phyloP scores from a whole-genome alignment of 2,113 vertebrate genomes.

The Tetraodon nigroviridis region DNA sequence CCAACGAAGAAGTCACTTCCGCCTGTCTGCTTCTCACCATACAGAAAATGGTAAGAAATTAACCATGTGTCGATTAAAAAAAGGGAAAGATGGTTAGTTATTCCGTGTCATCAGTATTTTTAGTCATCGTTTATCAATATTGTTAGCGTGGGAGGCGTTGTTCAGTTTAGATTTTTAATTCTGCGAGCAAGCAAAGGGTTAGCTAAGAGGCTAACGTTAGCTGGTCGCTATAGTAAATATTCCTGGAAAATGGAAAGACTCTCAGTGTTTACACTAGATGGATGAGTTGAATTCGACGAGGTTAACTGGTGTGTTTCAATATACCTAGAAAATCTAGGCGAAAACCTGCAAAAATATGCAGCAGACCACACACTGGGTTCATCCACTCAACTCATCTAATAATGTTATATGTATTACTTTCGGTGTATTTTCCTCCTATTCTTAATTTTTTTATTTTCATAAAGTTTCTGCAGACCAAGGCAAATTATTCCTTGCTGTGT shows the following conservation, averaged over 20 bases:
- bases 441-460: too few species aligned
- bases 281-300: not conserved
- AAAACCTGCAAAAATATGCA: not conserved
- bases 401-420: too few species aligned
- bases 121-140: not conserved
- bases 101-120: not conserved
- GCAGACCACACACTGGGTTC: not conserved
- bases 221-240: constrained; percentile 4
- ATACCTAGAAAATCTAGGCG: not conserved
- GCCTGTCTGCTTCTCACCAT: constrained; percentile 50
- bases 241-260: rapidly evolving
- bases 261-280: too few species aligned
- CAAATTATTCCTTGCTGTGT: too few species aligned
- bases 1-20: constrained; percentile 63
- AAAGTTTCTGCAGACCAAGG: too few species aligned
- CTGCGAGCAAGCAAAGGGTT: constrained; percentile 9
- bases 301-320: not conserved
- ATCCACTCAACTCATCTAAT: not conserved
- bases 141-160: not conserved
- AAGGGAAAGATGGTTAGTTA: not conserved
- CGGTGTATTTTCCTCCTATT: too few species aligned
- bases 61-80: not conserved
- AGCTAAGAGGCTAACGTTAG: constrained; percentile 46
- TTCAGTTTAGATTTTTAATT: not conserved
- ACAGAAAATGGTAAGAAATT: constrained; percentile 68